Conservation (phyloP, 2,888 invertebrate genomes). For the Polymixis lichenea region DNA sequence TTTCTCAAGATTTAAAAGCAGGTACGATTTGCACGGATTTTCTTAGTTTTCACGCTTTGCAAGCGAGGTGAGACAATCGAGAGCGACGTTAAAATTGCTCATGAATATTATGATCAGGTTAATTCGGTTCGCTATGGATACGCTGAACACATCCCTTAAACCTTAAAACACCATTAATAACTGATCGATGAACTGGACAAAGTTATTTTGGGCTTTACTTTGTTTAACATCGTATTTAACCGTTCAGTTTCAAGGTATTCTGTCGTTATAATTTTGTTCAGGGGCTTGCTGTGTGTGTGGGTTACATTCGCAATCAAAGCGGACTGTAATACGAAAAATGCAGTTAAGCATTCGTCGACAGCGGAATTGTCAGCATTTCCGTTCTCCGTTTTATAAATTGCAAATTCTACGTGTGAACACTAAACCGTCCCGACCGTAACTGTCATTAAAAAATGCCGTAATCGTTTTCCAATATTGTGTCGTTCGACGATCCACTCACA, state of each 20-base stretch:
- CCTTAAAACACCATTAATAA: background rate
- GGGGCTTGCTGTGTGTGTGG: background rate
- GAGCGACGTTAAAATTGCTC: background rate
- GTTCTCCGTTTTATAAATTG: constrained; percentile 31
- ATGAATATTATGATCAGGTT: constrained; percentile 3
- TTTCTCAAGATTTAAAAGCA: constrained; percentile 57
- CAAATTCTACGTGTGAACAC: constrained; percentile 15
- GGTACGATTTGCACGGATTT: constrained; percentile 30
- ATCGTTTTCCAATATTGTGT: constrained; percentile 42
- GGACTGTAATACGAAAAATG: constrained; percentile 5
- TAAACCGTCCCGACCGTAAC: constrained; percentile 8
- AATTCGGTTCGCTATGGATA: background rate
- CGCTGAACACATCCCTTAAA: background rate
- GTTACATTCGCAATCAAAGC: constrained; percentile 30
- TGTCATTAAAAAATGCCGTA: constrained; percentile 35
- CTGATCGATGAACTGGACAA: background rate
- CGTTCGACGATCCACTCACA: background rate
- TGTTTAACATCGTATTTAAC: background rate
- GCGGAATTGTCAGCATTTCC: constrained; percentile 38
- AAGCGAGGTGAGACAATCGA: background rate
- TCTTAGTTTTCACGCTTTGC: constrained; percentile 24
- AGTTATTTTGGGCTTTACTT: background rate
- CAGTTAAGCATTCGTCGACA: constrained; percentile 7
- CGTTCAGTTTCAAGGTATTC: background rate
- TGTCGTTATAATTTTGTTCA: background rate